Conservation (phyloP, 1,140 invertebrate species). For the Drosophila biarmipes region DNA sequence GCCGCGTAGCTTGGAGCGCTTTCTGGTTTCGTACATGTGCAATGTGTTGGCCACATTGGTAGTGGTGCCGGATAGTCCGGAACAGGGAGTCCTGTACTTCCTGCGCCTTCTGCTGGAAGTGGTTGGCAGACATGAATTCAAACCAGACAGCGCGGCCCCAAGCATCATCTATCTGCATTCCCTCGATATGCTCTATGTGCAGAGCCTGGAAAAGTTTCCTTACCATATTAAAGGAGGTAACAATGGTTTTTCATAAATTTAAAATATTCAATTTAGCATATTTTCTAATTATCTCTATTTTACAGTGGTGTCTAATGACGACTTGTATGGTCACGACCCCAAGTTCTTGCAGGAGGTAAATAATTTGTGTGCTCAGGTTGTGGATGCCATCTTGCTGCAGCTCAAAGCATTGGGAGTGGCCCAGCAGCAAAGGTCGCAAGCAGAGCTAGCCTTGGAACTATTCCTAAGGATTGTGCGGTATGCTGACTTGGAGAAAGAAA, state of each 20-base stretch:
- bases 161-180: slow-evolving; percentile 87
- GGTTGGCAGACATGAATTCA: slow-evolving; percentile 89
- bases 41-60: slow-evolving; percentile 94
- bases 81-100: slow-evolving; percentile 92
- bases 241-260: no score
- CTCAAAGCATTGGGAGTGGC: slow-evolving; percentile 88
- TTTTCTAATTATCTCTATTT: not conserved
- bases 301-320: slow-evolving; percentile 95
- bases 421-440: slow-evolving; percentile 88
- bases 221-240: slow-evolving; percentile 77
- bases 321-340: slow-evolving; percentile 94
- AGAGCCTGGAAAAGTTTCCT: slow-evolving; percentile 75
- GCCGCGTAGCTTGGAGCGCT: slow-evolving; percentile 89
- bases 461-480: slow-evolving; percentile 90
- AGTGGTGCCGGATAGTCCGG: slow-evolving; percentile 95
- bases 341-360: slow-evolving; percentile 94
- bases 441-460: slow-evolving; percentile 89
- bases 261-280: not conserved
- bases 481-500: slow-evolving; percentile 88
- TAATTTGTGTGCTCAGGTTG: slow-evolving; percentile 90
- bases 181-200: slow-evolving; percentile 78
- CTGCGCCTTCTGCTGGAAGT: slow-evolving; percentile 90
- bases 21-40: slow-evolving; percentile 89
- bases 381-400: slow-evolving; percentile 91
- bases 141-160: slow-evolving; percentile 86